A percentile compares a stretch with the other conserved stretches of the same genome.
These are phyloP conservation scores for Nomada fabriciana DNA, from an alignment of 2,888 invertebrate genomes.

Conservation along the genomic window DNA sequence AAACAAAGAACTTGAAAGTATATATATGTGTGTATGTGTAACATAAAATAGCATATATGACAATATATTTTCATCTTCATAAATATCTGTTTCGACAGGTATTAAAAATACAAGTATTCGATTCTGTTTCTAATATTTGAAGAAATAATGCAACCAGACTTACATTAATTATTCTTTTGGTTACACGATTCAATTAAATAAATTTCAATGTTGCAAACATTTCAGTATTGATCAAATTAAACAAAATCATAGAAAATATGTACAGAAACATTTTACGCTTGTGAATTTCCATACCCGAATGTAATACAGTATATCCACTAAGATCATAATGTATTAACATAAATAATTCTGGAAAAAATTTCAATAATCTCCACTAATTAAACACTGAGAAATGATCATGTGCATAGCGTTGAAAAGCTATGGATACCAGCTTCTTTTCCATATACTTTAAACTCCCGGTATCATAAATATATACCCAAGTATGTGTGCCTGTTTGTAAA, in stretches of 20 bases:
- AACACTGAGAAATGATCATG: not conserved
- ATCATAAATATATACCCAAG: not conserved
- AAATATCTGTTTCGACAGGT: not conserved
- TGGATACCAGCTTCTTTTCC: not conserved
- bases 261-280: not conserved
- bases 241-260: not conserved
- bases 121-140: not conserved
- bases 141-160: constrained; percentile 7
- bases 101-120: not conserved
- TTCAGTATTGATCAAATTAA: not conserved
- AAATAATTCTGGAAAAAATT: not conserved
- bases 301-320: not conserved
- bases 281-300: not conserved
- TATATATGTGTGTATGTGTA: not conserved
- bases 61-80: constrained; percentile 1
- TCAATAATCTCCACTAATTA: not conserved
- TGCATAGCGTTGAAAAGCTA: not conserved
- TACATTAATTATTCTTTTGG: constrained; percentile 8
- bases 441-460: not conserved
- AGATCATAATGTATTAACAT: not conserved
- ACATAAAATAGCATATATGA: not conserved
- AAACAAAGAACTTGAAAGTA: constrained; percentile 13
- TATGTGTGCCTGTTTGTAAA: not conserved
- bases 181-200: constrained; percentile 40
- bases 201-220: not conserved